Evolutionary conservation across 2,888 invertebrate species (phyloP), one percentile per base, ranked within the genome.

Genomic region (Alcis repandata): DNA sequence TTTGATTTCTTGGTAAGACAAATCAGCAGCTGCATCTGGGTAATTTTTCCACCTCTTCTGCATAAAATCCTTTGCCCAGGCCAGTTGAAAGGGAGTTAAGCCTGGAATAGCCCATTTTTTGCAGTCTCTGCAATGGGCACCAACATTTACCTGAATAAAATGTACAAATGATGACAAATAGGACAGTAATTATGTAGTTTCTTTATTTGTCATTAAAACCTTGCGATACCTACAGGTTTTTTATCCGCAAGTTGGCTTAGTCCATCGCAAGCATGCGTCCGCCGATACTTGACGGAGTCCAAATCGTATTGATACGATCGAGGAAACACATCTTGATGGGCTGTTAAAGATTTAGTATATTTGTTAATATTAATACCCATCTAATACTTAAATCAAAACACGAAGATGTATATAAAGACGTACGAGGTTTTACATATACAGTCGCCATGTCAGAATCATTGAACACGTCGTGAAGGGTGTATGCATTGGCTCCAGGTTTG

Each of bases 271-370:
- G 85, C 85, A 57, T 86, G 86, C 13, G 78, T 75, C 7, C 94
- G 87, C 1, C 87, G 82, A 48, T 89, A 90, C 63, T 85, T 89
- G 40, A 94, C 85, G 69, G 94, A 95, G 68, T 94, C 94, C 46
- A 94, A 76, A 73, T 95, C 95, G 68, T 93, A 95, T 70, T 93
- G 93, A 75, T 94, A 94, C 0, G 95, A 94, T 9, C 95, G 91
- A 46, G 94, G 94, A 76, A 95, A 94, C 1, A 94, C 86, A 46
- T 84, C 87, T 74, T 92, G 92, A 62, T 77, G 88, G 19, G 80
- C 92, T 92, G 79, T 53, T 70, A 51, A 43, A 17, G 13, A 19
- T 41, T 40, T 45, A 32, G 11, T 17, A 45, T 57, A 19, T 41
- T 11, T 13, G 38, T 17, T 11, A 19, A 22, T 13, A n/a, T 6